Evolutionary conservation across 2,888 invertebrate genomes (phyloP), one percentile per base, ranked within the genome.

Genomic region (Temnothorax rugatulus): DNA sequence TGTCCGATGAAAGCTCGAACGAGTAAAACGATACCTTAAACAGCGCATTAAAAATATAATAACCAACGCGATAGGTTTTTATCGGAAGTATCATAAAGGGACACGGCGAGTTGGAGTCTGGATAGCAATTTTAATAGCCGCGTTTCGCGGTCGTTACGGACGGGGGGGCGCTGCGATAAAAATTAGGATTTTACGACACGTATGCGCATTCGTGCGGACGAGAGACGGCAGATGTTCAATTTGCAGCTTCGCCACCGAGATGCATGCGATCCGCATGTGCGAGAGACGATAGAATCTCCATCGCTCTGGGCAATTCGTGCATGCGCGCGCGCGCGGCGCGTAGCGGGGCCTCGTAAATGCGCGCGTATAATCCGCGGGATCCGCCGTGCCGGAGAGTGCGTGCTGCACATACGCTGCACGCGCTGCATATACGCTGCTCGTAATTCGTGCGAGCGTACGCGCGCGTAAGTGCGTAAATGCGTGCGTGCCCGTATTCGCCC

Each of bases 231-330:
- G 86, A 86, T 86, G 83, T 86, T 82, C 82, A 59, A 83, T 84
- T 77, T 86, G 86, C 73, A 82, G 75, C 71, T 66, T 68, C 75
- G 75, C 59, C 29, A 25, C 73, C 83, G 63, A 73, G 66, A 41
- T 66, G 82, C 85, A 84, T 82, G 59, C 82, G 69, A 71, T 69
- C 76, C 79, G n/a, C 82, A 21, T 69, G 69, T 34, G 52, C 18
- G 68, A 54, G 52, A 61, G 21, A 81, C 77, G 90, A 90, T 88
- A 89, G 84, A 87, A 89, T 89, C 89, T 87, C 21, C 8, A 15
- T 25, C 15, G 84, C 87, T 64, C 29, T 47, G 44, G 81, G 88
- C 85, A 57, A 83, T 84, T 68, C 64, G 64, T 52, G 52, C 79
- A 61, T 34, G 47, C 59, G 29, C 29, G 29, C 29, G 29, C 29